Evolutionary conservation across 2,113 vertebrate species (phyloP).

Genomic region (Motacilla tschutschensis): DNA sequence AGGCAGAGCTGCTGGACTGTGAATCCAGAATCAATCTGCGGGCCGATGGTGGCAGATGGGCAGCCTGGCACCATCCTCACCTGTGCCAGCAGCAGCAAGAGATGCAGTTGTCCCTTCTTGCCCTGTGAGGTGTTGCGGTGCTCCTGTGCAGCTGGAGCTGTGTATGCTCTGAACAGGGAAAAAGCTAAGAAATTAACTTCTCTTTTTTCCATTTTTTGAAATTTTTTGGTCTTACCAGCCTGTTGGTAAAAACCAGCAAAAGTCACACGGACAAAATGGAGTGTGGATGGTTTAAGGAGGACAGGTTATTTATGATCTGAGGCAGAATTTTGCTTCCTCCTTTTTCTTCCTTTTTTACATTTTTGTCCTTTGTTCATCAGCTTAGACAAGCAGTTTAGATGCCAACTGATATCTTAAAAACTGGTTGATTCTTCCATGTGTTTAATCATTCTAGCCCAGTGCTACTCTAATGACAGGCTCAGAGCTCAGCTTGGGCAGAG

Average conservation of each 20-base stretch:
- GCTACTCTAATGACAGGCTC: background rate
- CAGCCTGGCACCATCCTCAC: background rate
- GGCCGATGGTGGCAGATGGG: accelerated
- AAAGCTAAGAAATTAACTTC: background rate
- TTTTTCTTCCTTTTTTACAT: background rate
- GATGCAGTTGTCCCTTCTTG: background rate
- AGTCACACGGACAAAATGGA: background rate
- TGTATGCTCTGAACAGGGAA: background rate
- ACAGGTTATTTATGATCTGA: background rate
- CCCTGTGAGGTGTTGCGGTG: background rate
- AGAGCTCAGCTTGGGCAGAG: background rate
- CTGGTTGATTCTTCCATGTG: background rate
- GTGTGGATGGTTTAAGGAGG: background rate
- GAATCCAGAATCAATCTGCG: accelerated
- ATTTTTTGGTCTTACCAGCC: background rate
- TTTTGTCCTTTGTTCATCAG: background rate
- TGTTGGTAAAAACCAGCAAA: background rate
- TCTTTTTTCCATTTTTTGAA: background rate
- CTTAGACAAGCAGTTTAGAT: background rate
- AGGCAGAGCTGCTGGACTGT: background rate
- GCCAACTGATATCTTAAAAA: background rate
- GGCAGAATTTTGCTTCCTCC: background rate
- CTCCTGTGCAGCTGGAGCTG: background rate
- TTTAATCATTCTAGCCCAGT: background rate
- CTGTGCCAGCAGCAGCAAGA: background rate